phyloP scores from a whole-genome alignment of 2,888 invertebrate genomes.

The Linyphia triangularis region DNA sequence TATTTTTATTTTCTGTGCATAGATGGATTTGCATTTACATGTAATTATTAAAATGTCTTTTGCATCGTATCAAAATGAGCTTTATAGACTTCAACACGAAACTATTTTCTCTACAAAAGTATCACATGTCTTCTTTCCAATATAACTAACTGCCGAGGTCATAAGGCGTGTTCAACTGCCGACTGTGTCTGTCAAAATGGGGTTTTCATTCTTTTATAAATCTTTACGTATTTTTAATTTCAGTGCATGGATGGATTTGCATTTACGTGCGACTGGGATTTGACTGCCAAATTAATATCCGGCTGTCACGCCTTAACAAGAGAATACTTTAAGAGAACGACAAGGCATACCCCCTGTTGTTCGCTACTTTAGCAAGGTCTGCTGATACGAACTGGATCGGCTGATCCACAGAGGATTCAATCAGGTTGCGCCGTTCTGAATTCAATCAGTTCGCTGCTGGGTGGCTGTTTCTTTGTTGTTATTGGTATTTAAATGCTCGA shows the following conservation, averaged over 20 bases:
- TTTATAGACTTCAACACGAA: background rate
- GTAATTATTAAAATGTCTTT: no score
- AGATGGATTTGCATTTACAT: slow-evolving; percentile 61
- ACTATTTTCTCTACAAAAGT: no score
- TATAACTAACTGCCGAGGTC: slow-evolving; percentile 37
- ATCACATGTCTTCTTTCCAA: background rate
- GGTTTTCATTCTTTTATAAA: background rate
- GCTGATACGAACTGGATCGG: slow-evolving; percentile 7
- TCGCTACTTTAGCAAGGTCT: slow-evolving; percentile 8
- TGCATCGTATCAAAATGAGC: no score
- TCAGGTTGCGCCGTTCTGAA: slow-evolving; percentile 31
- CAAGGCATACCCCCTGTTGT: slow-evolving; percentile 6
- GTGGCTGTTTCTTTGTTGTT: slow-evolving; percentile 9
- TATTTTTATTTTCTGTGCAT: slow-evolving; percentile 62
- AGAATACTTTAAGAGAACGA: slow-evolving; percentile 49
- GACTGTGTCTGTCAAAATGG: slow-evolving; percentile 26
- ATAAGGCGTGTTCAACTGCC: slow-evolving; percentile 41
- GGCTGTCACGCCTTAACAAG: slow-evolving; percentile 65
- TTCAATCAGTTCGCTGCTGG: slow-evolving; percentile 31
- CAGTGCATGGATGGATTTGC: slow-evolving; percentile 43
- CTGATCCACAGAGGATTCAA: slow-evolving; percentile 31
- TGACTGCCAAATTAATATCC: slow-evolving; percentile 66
- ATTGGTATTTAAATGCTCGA: slow-evolving; percentile 27
- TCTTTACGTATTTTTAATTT: slow-evolving; percentile 60
- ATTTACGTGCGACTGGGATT: slow-evolving; percentile 59